Evolutionary conservation across 2,113 vertebrate species (phyloP).

Genomic region (Pelecanoides urinatrix): DNA sequence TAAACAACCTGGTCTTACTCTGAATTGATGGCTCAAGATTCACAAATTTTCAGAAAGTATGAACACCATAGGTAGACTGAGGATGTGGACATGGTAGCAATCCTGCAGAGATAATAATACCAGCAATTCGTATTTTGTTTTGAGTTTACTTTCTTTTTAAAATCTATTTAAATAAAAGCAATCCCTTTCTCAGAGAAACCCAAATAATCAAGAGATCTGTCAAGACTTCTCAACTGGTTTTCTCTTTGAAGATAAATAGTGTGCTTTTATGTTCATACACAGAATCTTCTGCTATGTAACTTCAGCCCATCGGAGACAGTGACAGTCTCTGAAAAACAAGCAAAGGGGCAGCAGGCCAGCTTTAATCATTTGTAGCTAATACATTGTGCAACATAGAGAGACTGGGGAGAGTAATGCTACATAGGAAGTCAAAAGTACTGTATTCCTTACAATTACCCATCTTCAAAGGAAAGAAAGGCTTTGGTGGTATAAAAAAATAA

Average conservation of each 20-base stretch:
- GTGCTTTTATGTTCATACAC: background rate
- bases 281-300: background rate
- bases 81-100: background rate
- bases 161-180: background rate
- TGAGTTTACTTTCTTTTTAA: background rate
- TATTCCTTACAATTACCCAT: background rate
- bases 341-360: slow-evolving; percentile 3
- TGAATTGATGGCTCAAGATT: background rate
- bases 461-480: slow-evolving; percentile 65
- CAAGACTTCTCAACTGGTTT: background rate
- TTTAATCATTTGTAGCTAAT: slow-evolving; percentile 49
- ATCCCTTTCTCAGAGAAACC: background rate
- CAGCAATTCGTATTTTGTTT: background rate
- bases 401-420: background rate
- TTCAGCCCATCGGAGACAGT: background rate
- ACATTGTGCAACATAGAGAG: background rate
- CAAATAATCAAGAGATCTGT: background rate
- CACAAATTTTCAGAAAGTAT: background rate
- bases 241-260: slow-evolving; percentile 13
- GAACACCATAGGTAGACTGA: background rate
- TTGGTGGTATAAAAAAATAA: background rate
- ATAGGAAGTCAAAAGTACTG: background rate
- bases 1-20: background rate
- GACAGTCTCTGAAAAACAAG: background rate
- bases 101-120: background rate